Evolutionary conservation across 2,888 invertebrate genomes (phyloP).

Genomic region (Trissonchulus sp.): DNA sequence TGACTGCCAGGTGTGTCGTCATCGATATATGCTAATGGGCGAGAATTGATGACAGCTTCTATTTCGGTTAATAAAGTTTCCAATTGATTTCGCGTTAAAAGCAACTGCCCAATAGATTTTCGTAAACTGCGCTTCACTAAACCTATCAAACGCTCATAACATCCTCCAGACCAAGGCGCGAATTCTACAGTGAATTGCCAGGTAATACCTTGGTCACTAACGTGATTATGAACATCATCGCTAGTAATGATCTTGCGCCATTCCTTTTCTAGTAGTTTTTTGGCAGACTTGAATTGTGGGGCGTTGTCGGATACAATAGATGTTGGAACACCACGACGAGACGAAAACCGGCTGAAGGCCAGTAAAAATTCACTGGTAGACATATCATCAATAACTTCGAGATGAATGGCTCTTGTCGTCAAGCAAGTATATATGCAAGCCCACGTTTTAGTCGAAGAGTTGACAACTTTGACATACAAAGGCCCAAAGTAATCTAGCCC

Average conservation of each 20-base stretch:
- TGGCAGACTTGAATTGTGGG: neutral
- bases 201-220: neutral
- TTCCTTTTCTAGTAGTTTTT: neutral
- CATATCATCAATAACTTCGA: neutral
- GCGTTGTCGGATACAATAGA: neutral
- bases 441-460: neutral
- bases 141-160: slow-evolving; percentile 11
- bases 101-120: neutral
- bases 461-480: neutral
- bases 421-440: slow-evolving; percentile 27
- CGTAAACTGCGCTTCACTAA: slow-evolving; percentile 22
- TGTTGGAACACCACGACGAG: neutral
- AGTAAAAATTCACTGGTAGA: neutral
- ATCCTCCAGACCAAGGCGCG: slow-evolving; percentile 26
- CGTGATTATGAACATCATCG: slow-evolving; percentile 3
- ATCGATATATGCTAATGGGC: slow-evolving; percentile 14
- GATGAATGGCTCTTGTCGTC: slow-evolving; percentile 21
- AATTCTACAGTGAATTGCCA: slow-evolving; percentile 19
- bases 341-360: neutral
- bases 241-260: neutral
- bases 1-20: neutral
- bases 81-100: slow-evolving; percentile 9
- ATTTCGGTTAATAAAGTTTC: slow-evolving; percentile 22
- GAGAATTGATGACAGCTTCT: slow-evolving; percentile 19
- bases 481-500: too few relatives aligned